Conservation (phyloP, 2,888 invertebrate genomes). For the Ptychoptera albimana region DNA sequence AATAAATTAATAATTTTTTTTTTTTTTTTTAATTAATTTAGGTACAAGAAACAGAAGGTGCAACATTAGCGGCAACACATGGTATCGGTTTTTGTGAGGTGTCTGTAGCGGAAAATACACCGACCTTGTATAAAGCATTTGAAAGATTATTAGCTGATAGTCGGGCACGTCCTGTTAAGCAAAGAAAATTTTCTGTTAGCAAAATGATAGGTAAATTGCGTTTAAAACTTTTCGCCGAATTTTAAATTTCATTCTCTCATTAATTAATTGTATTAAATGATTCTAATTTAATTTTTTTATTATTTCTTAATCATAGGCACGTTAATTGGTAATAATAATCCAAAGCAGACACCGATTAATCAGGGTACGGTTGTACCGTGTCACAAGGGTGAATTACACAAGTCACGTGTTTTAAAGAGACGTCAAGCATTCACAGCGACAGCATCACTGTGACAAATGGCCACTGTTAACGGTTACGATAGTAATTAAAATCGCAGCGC, state of each 20-base stretch:
- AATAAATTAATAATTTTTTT: slow-evolving; percentile 1
- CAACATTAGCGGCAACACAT: slow-evolving; percentile 46
- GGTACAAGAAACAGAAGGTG: slow-evolving; percentile 57
- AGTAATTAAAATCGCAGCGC: slow-evolving; percentile 7
- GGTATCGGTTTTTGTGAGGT: slow-evolving; percentile 64
- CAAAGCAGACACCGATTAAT: slow-evolving; percentile 26
- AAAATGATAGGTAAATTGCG: slow-evolving; percentile 55
- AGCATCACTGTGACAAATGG: slow-evolving; percentile 50
- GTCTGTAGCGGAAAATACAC: slow-evolving; percentile 65
- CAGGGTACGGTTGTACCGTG: slow-evolving; percentile 44
- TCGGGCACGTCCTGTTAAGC: slow-evolving; percentile 40
- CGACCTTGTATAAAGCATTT: slow-evolving; percentile 55
- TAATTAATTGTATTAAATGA: not conserved
- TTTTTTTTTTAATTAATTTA: slow-evolving; percentile 27
- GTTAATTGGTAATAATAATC: slow-evolving; percentile 18
- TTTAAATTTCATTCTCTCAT: not conserved
- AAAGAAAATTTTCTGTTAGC: slow-evolving; percentile 58
- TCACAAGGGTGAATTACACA: slow-evolving; percentile 40
- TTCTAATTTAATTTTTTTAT: not conserved
- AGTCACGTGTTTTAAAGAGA: slow-evolving; percentile 37
- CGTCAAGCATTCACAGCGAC: slow-evolving; percentile 41
- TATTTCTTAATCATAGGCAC: slow-evolving; percentile 12
- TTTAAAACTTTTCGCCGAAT: not conserved
- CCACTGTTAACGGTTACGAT: slow-evolving; percentile 8
- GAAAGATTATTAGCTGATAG: slow-evolving; percentile 52